A percentile compares a stretch with the other conserved stretches of the same genome.
phyloP scores from a whole-genome alignment of 2,113 vertebrate genomes.

The Passer domesticus region DNA sequence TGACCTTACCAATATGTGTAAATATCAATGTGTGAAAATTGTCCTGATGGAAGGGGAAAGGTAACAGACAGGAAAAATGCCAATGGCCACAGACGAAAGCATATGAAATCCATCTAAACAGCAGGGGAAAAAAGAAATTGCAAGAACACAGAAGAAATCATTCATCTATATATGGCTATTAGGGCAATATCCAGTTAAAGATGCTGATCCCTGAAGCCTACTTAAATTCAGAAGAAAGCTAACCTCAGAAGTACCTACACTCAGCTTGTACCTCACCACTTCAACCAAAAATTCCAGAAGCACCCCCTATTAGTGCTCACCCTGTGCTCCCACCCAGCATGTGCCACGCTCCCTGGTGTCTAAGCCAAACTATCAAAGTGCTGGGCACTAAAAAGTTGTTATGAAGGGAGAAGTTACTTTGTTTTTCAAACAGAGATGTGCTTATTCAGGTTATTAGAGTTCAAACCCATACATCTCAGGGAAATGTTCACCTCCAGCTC shows the following conservation, averaged over 20 bases:
- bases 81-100: not conserved
- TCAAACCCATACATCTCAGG: not conserved
- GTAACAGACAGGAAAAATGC: not conserved
- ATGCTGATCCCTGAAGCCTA: not conserved
- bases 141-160: not conserved
- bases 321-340: not conserved
- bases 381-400: not conserved
- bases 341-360: rapidly evolving
- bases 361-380: not conserved
- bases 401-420: not conserved
- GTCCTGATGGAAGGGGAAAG: not conserved
- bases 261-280: not conserved
- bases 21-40: not conserved
- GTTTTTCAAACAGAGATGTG: not conserved
- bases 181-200: not conserved
- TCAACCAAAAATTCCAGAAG: not conserved
- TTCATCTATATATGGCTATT: not conserved
- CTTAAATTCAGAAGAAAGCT: not conserved
- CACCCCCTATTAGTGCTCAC: rapidly evolving
- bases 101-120: not conserved
- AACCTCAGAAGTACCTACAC: not conserved
- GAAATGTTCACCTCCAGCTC: not conserved
- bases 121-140: not conserved
- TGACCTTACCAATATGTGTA: not conserved
- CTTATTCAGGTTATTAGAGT: not conserved